These are phyloP conservation scores for Enteromius viviparus DNA, from an alignment of 2,797 vertebrate species.

Conservation along the genomic window DNA sequence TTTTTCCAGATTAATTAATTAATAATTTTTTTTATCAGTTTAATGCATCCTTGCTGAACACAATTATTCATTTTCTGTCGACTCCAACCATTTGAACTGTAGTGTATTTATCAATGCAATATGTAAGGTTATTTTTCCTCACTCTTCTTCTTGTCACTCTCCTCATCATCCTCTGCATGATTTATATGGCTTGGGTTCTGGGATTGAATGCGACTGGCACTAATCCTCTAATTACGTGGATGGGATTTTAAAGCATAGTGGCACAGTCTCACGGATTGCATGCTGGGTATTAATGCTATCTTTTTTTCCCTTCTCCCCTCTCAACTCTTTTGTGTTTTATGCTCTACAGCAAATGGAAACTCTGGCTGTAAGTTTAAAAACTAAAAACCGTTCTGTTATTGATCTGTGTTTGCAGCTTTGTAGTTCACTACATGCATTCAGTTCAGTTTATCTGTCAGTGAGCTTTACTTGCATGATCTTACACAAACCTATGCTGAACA, in stretches of 20 bases:
- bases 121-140: constrained; percentile 6
- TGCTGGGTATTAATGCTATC: constrained; percentile 87
- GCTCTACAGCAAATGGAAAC: constrained; percentile 99
- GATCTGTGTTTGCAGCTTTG: constrained; percentile 16
- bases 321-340: constrained; percentile 85
- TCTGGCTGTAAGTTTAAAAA: constrained; percentile 98
- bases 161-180: constrained; percentile 42
- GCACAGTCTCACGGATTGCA: constrained; percentile 35
- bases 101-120: not conserved
- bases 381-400: constrained; percentile 39
- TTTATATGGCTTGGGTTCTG: constrained; percentile 41
- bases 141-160: constrained; percentile 10
- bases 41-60: not conserved
- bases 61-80: not conserved
- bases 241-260: constrained; percentile 70
- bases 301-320: constrained; percentile 88
- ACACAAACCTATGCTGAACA: not conserved
- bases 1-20: not conserved
- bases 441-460: not conserved
- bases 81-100: not conserved
- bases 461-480: constrained; percentile 9
- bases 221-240: constrained; percentile 67
- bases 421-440: not conserved
- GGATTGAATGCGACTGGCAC: constrained; percentile 19
- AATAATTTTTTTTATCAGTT: too few species aligned